Base-by-base conservation (phyloP, 2,113 vertebrate genomes). In the Pterophyllum scalare region DNA sequence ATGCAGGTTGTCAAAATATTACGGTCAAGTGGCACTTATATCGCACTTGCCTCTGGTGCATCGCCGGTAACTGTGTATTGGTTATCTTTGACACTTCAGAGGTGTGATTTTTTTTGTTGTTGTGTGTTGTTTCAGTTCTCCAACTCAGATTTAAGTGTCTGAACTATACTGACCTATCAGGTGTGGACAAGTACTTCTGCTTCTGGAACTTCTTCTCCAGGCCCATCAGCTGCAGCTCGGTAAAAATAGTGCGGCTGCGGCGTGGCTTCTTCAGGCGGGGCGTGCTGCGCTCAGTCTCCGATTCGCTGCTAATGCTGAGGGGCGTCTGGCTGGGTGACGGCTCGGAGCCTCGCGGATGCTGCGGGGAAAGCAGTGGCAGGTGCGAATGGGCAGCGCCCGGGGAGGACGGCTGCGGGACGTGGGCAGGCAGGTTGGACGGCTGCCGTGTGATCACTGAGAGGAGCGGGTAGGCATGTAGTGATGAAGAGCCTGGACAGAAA, bases 201-300 rank as follows among this genome's bases (percentile, higher is more conserved):
- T 98, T 99, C 96, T 99, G 98, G 91, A 99, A 99, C 85, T 99
- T 99, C 94, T 98, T 99, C 96, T 99, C 98, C 85, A 99, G 94
- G 59, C 98, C 98, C 98, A 99, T 97, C 62, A 99, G 97, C 95
- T 99, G 98, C 79, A 98, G 95, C 94, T 99, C 98, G 0, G 98
- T 99, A 95, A 99, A 99, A 93, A 99, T 99, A 93, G 98, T 99
- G 54, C 98, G 96, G 14, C 98, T 99, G 56, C 98, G 96, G 0
- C 98, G 97, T 0, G 97, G 97, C 89, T 99, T 99, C 92, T 99
- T 99, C 3, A 96, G 95, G 20, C 97, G 95, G 0, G 96, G 92
- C 0, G 91, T 58, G 43, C 96, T 92, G 93, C 96, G 97, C 88
- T 99, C 98, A 0, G 97, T 94, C 67, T 99, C 98, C 0, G 98